Evolutionary conservation across 2,888 invertebrate species (phyloP).

Genomic region (Spisula subtruncata): DNA sequence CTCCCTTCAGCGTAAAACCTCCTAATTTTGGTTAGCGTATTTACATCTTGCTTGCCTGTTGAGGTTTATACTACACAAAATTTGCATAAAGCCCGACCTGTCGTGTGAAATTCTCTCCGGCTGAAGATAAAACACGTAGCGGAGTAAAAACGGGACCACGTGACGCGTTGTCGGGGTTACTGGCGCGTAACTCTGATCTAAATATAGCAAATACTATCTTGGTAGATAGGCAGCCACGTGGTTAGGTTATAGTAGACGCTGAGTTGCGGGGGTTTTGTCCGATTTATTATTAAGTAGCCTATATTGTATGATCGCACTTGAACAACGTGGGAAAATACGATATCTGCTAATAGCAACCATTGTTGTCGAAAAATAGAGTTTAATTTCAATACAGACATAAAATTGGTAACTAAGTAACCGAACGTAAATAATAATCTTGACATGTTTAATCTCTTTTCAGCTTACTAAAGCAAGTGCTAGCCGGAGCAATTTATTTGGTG

Average conservation of each 20-base stretch:
- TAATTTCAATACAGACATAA: slow-evolving; percentile 25
- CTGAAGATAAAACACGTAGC: slow-evolving; percentile 40
- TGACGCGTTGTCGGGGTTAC: slow-evolving; percentile 73
- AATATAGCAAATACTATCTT: slow-evolving; percentile 56
- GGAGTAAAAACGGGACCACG: slow-evolving; percentile 58
- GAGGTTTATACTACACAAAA: slow-evolving; percentile 23
- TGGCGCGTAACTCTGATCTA: slow-evolving; percentile 66
- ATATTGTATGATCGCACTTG: slow-evolving; percentile 34
- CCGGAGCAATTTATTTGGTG: slow-evolving; percentile 50
- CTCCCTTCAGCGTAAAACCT: background rate
- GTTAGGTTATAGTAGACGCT: slow-evolving; percentile 3
- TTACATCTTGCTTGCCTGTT: slow-evolving; percentile 10
- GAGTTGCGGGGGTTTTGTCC: slow-evolving; percentile 25
- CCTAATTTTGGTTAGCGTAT: background rate
- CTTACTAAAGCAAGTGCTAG: slow-evolving; percentile 72
- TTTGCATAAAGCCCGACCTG: slow-evolving; percentile 73
- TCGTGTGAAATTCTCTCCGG: slow-evolving; percentile 66
- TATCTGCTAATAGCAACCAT: slow-evolving; percentile 50
- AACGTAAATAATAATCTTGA: background rate
- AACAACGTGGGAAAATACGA: slow-evolving; percentile 68
- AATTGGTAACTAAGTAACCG: slow-evolving; percentile 1
- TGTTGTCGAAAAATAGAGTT: slow-evolving; percentile 47
- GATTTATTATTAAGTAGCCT: slow-evolving; percentile 30
- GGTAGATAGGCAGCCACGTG: slow-evolving; percentile 57
- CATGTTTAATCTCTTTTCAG: slow-evolving; percentile 53